Conservation (phyloP, 2,797 vertebrate species). For the Graptemys geographica region DNA sequence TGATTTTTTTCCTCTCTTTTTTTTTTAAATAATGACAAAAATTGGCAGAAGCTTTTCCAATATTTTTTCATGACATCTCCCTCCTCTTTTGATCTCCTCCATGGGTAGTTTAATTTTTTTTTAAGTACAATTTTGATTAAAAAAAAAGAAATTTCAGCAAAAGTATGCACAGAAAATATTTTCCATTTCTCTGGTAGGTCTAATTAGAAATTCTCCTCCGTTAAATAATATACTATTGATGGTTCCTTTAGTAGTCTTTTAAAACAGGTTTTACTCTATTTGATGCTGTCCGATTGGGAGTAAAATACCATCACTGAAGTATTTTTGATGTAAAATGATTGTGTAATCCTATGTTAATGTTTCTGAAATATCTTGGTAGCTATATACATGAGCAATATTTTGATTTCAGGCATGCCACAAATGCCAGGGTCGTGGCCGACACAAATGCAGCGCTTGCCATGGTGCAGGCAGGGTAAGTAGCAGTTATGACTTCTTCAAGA, state of each 20-base stretch:
- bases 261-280: not conserved
- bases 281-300: not conserved
- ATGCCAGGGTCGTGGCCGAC: constrained; percentile 80
- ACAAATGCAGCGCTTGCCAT: constrained; percentile 74
- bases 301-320: not conserved
- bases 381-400: not conserved
- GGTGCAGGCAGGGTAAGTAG: constrained; percentile 81
- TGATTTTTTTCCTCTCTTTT: not conserved
- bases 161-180: not conserved
- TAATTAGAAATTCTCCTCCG: not conserved
- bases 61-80: constrained; percentile 29
- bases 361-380: not conserved
- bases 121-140: constrained; percentile 36
- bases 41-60: not conserved
- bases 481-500: not conserved
- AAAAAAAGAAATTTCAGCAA: not conserved
- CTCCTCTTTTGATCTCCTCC: constrained; percentile 45
- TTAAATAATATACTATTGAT: constrained; percentile 48
- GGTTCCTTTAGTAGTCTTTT: not conserved
- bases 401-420: constrained; percentile 80
- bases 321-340: not conserved
- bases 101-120: constrained; percentile 35
- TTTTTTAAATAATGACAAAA: not conserved
- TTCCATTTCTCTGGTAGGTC: not conserved
- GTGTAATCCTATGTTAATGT: not conserved